Base-by-base conservation (phyloP, 2,797 vertebrate genomes). In the Coccyzus lansbergi region DNA sequence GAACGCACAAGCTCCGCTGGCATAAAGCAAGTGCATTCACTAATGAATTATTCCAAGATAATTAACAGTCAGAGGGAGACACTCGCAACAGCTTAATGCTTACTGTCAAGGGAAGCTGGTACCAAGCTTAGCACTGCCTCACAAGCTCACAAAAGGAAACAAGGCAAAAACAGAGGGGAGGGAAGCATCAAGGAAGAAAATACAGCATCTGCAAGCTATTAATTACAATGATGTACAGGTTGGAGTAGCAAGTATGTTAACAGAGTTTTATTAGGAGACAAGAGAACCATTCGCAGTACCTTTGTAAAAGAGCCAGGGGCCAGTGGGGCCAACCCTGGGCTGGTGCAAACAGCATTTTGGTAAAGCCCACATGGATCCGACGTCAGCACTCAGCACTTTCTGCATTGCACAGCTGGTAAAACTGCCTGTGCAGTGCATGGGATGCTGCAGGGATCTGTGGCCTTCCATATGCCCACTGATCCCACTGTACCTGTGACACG, bases 21-120 rank as follows among this genome's bases (percentile, higher is more conserved):
- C 67, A 86, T 25, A 64, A 79, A 90, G 58, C 44, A 79, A 81
- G 59, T 1, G 6, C 26, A 5, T 44, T 80, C 49, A 31, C 33
- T 88, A 70, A 86, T 88, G 33, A 92, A 93, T 86, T 95, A 82
- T 84, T 94, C 87, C 85, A 84, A 92, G 49, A 88, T 79, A 92
- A 95, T 91, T 84, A 94, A 91, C 52, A 91, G 70, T 88, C 83
- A 86, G 80, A 95, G 67, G 70, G 77, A 95, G 70, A 90, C 1
- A 4, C 81, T 87, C 83, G 55, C 83, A 90, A 77, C 83, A 93
- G 83, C 71, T 94, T 94, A 91, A 91, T 58, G 83, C 83, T 76
- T 80, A 53, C 82, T 86, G 91, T 92, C 92, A 92, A 82, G 86
- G 72, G 85, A 93, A 91, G 74, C 36, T 21, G 56, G 83, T 59